Evolutionary conservation across 2,888 invertebrate species (phyloP).

Genomic region (Pterostichus madidus): DNA sequence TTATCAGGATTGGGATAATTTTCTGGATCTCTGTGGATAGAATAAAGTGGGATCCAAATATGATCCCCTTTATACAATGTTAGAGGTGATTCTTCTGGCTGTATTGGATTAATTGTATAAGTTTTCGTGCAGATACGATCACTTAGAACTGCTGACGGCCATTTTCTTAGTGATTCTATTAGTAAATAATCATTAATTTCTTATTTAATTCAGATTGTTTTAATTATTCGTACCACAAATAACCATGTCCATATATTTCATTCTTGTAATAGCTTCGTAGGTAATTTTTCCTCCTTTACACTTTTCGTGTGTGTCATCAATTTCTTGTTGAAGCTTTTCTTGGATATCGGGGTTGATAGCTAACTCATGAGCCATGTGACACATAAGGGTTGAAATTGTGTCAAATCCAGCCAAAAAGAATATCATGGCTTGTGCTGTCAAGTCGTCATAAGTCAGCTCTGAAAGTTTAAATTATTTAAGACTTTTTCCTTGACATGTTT

Average conservation of each 20-base stretch:
- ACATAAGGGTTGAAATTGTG: slow-evolving; percentile 76
- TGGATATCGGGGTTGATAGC: slow-evolving; percentile 81
- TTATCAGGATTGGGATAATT: slow-evolving; percentile 29
- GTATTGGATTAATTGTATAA: not conserved
- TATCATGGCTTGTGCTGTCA: slow-evolving; percentile 79
- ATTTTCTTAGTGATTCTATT: slow-evolving; percentile 71
- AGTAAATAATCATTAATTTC: no score
- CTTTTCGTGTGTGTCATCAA: slow-evolving; percentile 76
- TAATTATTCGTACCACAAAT: slow-evolving; percentile 76
- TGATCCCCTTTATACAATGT: slow-evolving; percentile 63
- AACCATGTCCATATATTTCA: slow-evolving; percentile 83
- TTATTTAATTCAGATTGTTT: no score
- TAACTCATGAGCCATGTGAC: slow-evolving; percentile 79
- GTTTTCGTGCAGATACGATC: slow-evolving; percentile 31
- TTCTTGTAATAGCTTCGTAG: slow-evolving; percentile 78
- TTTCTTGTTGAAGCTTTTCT: slow-evolving; percentile 78
- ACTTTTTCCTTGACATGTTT: not conserved
- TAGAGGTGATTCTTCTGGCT: slow-evolving; percentile 52
- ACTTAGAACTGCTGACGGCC: slow-evolving; percentile 70
- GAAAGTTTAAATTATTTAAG: slow-evolving; percentile 10
- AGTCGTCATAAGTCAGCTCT: slow-evolving; percentile 77
- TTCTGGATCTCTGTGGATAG: slow-evolving; percentile 27
- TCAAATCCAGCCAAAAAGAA: slow-evolving; percentile 79
- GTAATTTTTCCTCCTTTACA: slow-evolving; percentile 76
- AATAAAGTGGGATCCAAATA: slow-evolving; percentile 29